Conservation (phyloP, 2,797 vertebrate genomes). For the Spinus pinus region DNA sequence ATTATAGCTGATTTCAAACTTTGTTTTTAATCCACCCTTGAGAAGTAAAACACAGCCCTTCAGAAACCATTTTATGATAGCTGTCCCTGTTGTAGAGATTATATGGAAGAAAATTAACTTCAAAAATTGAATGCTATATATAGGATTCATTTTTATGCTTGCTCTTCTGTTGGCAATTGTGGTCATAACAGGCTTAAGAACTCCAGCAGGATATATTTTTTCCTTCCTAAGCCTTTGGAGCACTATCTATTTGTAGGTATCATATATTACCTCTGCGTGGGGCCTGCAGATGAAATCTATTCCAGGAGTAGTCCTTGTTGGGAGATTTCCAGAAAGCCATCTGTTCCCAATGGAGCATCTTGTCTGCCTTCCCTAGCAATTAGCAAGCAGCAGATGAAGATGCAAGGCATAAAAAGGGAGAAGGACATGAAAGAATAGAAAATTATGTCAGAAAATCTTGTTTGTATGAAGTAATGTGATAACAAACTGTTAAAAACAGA, state of each 20-base stretch:
- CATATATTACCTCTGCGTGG: conserved; percentile 60
- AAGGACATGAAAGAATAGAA: conserved; percentile 39
- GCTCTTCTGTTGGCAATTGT: conserved; percentile 19
- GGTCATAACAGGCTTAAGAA: conserved; percentile 16
- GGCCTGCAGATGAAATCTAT: conserved; percentile 67
- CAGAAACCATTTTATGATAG: background rate
- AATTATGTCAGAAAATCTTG: conserved; percentile 1
- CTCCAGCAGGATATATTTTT: conserved; percentile 22
- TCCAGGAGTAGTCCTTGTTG: conserved; percentile 55
- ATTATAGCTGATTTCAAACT: background rate
- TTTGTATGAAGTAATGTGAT: background rate
- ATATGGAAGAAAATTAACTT: background rate
- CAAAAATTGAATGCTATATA: conserved; percentile 11
- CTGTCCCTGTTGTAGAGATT: background rate
- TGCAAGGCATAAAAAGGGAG: conserved; percentile 18
- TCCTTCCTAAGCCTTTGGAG: conserved; percentile 44
- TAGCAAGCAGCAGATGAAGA: conserved; percentile 60
- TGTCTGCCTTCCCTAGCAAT: conserved; percentile 63
- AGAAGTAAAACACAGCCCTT: background rate
- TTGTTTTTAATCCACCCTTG: background rate
- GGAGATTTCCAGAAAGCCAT: conserved; percentile 67
- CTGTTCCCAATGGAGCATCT: conserved; percentile 69
- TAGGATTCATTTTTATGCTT: background rate
- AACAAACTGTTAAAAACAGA: conserved; percentile 32
- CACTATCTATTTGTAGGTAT: conserved; percentile 58